These are phyloP conservation scores for Callopanchax toddi DNA, from an alignment of 2,113 vertebrate species.

Conservation along the genomic window DNA sequence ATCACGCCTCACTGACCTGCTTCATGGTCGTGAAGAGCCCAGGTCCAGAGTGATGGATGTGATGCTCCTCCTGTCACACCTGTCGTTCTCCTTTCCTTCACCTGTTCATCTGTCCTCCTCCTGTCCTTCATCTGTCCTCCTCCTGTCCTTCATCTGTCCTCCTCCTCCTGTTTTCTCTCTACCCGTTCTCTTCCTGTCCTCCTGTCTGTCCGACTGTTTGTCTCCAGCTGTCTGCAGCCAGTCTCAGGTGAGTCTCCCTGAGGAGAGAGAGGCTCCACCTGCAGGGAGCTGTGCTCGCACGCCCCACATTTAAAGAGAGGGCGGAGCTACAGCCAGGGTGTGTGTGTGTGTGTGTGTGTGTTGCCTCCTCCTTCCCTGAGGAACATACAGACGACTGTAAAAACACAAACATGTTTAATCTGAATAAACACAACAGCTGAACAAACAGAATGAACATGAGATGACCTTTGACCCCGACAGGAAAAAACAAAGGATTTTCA, in stretches of 20 bases:
- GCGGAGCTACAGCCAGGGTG: conserved; percentile 44
- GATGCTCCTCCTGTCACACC: neutral
- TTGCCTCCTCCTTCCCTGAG: conserved; percentile 5
- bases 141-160: too few species aligned
- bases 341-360: neutral
- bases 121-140: too few species aligned
- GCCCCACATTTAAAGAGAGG: conserved; percentile 45
- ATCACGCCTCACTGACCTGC: conserved; percentile 25
- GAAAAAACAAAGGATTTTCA: too few species aligned
- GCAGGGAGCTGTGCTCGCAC: conserved; percentile 26
- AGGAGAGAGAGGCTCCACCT: conserved; percentile 18
- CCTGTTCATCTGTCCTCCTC: conserved; percentile 5
- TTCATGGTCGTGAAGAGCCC: neutral
- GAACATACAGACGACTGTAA: too few species aligned
- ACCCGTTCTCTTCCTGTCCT: too few species aligned
- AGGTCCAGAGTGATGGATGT: neutral
- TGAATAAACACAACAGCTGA: too few species aligned
- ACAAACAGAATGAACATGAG: too few species aligned
- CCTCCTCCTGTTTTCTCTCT: neutral
- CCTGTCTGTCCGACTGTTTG: neutral
- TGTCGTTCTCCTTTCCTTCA: neutral
- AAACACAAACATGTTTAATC: too few species aligned
- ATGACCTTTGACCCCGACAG: too few species aligned
- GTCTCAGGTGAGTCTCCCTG: conserved; percentile 26
- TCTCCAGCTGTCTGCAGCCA: conserved; percentile 6